Base-by-base conservation (phyloP, 2,888 invertebrate species). In the Melikaiella ostensackeni region DNA sequence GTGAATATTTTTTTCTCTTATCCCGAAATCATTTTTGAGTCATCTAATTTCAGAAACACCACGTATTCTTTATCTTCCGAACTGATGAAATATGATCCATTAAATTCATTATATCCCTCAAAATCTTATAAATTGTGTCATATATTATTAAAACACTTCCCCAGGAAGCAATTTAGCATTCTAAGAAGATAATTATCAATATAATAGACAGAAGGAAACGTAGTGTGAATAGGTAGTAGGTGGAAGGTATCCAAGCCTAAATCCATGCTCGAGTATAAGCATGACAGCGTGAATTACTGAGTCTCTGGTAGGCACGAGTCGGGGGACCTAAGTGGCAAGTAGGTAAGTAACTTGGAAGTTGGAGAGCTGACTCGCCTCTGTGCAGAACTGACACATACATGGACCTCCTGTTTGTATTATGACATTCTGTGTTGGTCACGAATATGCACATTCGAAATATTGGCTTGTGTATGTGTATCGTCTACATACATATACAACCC, bases 301-400 rank as follows among this genome's bases (percentile, higher is more conserved):
- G 78, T 76, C 76, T 59, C 77, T 77, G 76, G 83, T 78, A 79
- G 81, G 83, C 82, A 83, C 84, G 79, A 80, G 76, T 80, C 75
- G 81, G 80, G 74, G 80, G 82, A 83, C 81, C 88, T 87, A 89
- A 89, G 89, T 88, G 88, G 88, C 88, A 88, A 89, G 88, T 87
- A 85, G 86, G 88, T 86, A 87, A 89, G 89, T 87, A 89, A 88
- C 86, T 89, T 84, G 83, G 85, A 89, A 89, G 87, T 89, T 86
- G 76, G 86, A 81, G 84, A 83, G 81, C 82, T 79, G 82, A 82
- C 81, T 82, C 66, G 77, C 75, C 79, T 77, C 77, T 77, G 81
- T 76, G 76, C 79, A 78, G 75, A 70, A 33, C 80, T 78, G 85
- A 83, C 81, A 82, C 82, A 80, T 74, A 79, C 78, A 79, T 50